Evolutionary conservation across 1,140 invertebrate species (phyloP), one percentile per base, ranked within the genome.

Genomic region (Chlorops oryzae): DNA sequence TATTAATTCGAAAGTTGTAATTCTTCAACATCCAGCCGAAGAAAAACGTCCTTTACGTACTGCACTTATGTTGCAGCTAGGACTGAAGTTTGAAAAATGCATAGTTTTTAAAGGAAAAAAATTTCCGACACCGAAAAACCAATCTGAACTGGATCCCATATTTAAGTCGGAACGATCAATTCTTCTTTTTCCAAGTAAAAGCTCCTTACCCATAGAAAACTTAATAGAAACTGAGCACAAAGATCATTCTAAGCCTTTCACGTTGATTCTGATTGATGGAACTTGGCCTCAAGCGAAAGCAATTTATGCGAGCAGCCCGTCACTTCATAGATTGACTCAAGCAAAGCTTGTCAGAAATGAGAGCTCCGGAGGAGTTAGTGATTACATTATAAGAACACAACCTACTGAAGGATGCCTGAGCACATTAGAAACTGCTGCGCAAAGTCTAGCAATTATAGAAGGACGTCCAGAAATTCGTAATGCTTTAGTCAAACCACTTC

Each of bases 221-320:
- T 74, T 87, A 17, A 21, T 28, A 18, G 58, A 46, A n/a, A 38
- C 15, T 0, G 62, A 58, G 18, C 66, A 71, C 45, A 62, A 59
- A 42, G 10, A n/a, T 3, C 63, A 58, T 59, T 56, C 52, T 54
- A 13, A 28, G 23, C 72, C 67, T 60, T 92, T 89, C 61, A 94
- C 90, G 73, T 74, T 96, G 32, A 75, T 96, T 35, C 72, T 96
- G 42, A 80, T 96, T 55, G 92, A 96, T 80, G 92, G 92, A 23
- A 96, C 92, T 25, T 96, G 92, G 92, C 84, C 88, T 15, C 92
- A 96, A 77, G 90, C 92, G 10, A 92, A 91, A 75, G 84, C 84
- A 13, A 89, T 90, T 49, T 89, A 86, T 73, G 80, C 85, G 32
- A 81, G 83, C 37, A 87, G 83, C 70, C 77, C 81, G n/a, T 72